These are phyloP conservation scores for Tortrix viridana DNA, from an alignment of 2,888 invertebrate species.

Conservation along the genomic window DNA sequence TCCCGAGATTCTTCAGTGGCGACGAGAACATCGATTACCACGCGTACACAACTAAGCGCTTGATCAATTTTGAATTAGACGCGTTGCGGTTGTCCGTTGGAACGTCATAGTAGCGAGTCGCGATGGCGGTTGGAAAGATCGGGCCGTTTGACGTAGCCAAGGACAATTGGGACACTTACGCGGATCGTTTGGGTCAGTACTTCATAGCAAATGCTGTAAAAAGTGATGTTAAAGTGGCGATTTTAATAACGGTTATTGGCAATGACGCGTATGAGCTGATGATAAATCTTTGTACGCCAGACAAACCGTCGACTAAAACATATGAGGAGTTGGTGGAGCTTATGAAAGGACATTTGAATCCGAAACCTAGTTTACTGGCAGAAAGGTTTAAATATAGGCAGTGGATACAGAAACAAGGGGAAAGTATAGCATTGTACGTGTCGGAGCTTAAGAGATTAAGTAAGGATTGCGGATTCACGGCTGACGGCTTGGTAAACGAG, in stretches of 20 bases:
- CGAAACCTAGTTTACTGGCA: slow-evolving; percentile 1
- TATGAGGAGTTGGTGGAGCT: neutral
- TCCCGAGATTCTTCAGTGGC: too few relatives aligned
- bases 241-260: too few relatives aligned
- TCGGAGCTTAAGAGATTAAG: neutral
- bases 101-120: too few relatives aligned
- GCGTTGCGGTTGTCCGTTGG: too few relatives aligned
- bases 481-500: slow-evolving; percentile 3
- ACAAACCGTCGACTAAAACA: neutral
- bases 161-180: neutral
- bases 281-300: neutral
- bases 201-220: neutral
- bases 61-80: too few relatives aligned
- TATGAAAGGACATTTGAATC: slow-evolving; percentile 6
- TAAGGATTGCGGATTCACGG: slow-evolving; percentile 1
- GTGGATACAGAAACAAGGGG: neutral
- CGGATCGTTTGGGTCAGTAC: neutral
- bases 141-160: neutral
- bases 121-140: neutral
- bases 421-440: neutral
- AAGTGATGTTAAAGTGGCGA: too few relatives aligned
- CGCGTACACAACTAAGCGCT: too few relatives aligned
- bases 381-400: slow-evolving; percentile 8
- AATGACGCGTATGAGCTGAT: too few relatives aligned
- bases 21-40: too few relatives aligned